phyloP scores from a whole-genome alignment of 1,140 invertebrate genomes.

The Drosophila micromelanica region DNA sequence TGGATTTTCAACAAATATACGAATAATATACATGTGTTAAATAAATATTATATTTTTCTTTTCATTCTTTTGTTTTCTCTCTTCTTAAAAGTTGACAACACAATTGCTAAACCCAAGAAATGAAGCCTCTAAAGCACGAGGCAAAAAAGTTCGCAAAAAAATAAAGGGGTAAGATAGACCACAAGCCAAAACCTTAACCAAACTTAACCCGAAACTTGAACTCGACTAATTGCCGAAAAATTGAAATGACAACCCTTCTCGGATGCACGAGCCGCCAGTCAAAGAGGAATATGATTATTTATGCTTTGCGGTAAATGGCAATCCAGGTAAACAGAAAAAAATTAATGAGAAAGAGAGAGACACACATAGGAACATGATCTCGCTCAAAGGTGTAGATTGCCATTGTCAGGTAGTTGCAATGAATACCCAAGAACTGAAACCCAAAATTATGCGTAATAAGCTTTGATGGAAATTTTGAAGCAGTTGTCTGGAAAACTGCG shows the following conservation, averaged over 20 bases:
- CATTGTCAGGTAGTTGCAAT: constrained; percentile 37
- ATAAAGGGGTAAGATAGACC: constrained; percentile 1
- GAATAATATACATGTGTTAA: too few species aligned
- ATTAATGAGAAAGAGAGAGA: not conserved
- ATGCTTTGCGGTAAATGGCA: constrained; percentile 45
- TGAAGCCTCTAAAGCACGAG: constrained; percentile 8
- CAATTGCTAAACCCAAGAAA: not conserved
- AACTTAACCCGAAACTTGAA: constrained; percentile 66
- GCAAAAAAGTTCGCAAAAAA: constrained; percentile 1
- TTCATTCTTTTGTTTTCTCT: not conserved
- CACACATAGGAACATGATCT: not conserved
- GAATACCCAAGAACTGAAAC: constrained; percentile 29
- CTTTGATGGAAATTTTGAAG: constrained; percentile 36
- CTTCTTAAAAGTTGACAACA: not conserved
- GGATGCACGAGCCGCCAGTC: constrained; percentile 12
- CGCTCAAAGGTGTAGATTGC: constrained; percentile 43
- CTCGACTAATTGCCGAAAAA: constrained; percentile 67
- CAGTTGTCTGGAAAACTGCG: constrained; percentile 39
- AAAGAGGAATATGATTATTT: constrained; percentile 50
- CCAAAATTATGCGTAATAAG: constrained; percentile 58
- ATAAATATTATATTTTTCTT: not conserved
- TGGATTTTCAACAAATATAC: too few species aligned
- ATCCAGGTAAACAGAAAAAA: constrained; percentile 1
- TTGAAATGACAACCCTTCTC: constrained; percentile 44
- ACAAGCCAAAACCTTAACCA: constrained; percentile 38